These are phyloP conservation scores for Athalia cordata DNA, from an alignment of 2,888 invertebrate genomes.

Conservation along the genomic window DNA sequence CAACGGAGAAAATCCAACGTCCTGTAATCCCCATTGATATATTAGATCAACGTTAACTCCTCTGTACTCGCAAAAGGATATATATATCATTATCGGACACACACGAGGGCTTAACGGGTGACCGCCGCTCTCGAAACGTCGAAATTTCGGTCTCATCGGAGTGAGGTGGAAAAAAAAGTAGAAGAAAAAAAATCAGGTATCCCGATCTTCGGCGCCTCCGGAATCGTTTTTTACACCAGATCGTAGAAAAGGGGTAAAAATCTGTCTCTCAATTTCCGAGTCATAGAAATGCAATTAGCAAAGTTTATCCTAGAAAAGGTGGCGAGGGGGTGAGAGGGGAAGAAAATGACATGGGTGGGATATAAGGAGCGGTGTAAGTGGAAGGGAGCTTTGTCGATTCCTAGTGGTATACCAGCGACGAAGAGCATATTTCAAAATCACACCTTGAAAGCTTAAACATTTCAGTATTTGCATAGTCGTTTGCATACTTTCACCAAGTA, in stretches of 20 bases:
- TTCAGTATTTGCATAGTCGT: constrained; percentile 40
- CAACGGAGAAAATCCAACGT: not conserved
- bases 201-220: too few relatives aligned
- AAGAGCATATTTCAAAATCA: constrained; percentile 33
- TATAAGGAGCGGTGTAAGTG: not conserved
- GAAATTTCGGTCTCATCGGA: not conserved
- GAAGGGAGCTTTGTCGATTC: not conserved
- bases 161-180: not conserved
- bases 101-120: not conserved
- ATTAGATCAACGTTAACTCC: constrained; percentile 12
- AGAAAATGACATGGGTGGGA: not conserved
- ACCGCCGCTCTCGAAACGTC: not conserved
- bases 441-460: constrained; percentile 26
- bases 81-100: constrained; percentile 22
- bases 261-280: not conserved
- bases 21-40: constrained; percentile 23
- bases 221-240: too few relatives aligned
- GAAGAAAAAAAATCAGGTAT: not conserved
- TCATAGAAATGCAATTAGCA: constrained; percentile 31
- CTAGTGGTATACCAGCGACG: not conserved
- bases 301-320: constrained; percentile 17
- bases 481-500: constrained; percentile 38
- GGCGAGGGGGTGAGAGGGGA: not conserved
- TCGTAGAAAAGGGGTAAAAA: too few relatives aligned
- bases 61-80: not conserved